phyloP scores from a whole-genome alignment of 2,113 vertebrate species.

The Tamias sibiricus region DNA sequence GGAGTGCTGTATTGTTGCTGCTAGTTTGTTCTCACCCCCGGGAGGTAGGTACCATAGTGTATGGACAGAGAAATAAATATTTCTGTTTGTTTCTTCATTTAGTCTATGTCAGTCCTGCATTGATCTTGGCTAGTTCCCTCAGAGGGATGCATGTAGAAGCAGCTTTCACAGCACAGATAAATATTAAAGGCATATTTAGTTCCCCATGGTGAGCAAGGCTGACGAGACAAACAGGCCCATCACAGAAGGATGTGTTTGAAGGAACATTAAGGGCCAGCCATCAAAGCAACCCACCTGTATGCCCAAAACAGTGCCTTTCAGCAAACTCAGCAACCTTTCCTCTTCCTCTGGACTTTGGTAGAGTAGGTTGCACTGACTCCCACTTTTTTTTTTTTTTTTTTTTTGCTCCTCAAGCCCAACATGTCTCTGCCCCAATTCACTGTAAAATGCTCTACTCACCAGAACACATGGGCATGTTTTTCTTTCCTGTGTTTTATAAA shows the following conservation, averaged over 20 bases:
- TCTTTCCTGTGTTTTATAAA: not conserved
- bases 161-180: constrained; percentile 81
- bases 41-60: constrained; percentile 66
- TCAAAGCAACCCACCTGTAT: constrained; percentile 30
- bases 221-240: constrained; percentile 65
- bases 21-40: constrained; percentile 68
- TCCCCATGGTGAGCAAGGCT: constrained; percentile 67
- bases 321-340: not conserved
- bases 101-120: constrained; percentile 76
- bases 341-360: not conserved
- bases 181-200: constrained; percentile 84
- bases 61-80: constrained; percentile 82
- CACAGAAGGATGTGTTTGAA: constrained; percentile 49
- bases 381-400: not conserved
- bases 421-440: not conserved
- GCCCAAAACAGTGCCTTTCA: not conserved
- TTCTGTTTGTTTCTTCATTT: constrained; percentile 83
- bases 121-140: constrained; percentile 82
- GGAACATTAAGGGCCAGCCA: constrained; percentile 24
- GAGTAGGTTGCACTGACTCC: not conserved
- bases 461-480: not conserved
- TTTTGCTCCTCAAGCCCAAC: not conserved
- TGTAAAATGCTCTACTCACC: not conserved
- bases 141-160: constrained; percentile 80
- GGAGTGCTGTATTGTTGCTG: not conserved